Percentiles rank a stretch among this genome's conserved stretches.
Conservation (phyloP, 2,113 vertebrate species). For the Indicator maculatus region DNA sequence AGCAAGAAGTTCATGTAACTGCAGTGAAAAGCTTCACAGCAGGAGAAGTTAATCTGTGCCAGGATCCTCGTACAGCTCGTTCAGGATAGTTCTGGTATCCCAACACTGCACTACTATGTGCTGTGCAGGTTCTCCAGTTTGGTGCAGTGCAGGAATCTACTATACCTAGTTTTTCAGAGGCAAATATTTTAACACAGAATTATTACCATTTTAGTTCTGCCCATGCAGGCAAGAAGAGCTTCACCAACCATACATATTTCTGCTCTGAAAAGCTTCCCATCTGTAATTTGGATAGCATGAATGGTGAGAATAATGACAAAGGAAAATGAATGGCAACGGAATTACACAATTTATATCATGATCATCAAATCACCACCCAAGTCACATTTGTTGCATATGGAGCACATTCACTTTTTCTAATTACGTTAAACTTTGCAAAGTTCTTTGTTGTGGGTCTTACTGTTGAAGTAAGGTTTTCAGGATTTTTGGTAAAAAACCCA, state of each 20-base stretch:
- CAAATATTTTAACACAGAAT: background rate
- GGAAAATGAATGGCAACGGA: background rate
- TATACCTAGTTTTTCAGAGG: background rate
- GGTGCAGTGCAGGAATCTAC: background rate
- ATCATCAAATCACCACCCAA: background rate
- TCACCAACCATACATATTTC: background rate
- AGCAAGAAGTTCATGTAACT: background rate
- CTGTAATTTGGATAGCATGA: background rate
- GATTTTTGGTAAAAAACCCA: background rate
- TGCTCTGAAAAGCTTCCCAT: background rate
- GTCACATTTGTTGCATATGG: background rate
- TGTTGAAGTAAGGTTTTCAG: background rate
- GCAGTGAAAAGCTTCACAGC: background rate
- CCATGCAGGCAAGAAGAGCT: background rate
- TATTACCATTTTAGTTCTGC: background rate
- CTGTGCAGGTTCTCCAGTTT: background rate
- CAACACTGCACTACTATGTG: background rate
- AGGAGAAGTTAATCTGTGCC: background rate
- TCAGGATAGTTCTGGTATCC: background rate
- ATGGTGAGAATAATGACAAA: background rate
- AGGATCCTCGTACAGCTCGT: background rate
- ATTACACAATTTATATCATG: background rate
- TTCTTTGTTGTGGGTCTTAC: background rate
- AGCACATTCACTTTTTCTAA: background rate
- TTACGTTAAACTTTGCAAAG: background rate